phyloP scores from a whole-genome alignment of 2,888 invertebrate species.

The Tipula vernalis region DNA sequence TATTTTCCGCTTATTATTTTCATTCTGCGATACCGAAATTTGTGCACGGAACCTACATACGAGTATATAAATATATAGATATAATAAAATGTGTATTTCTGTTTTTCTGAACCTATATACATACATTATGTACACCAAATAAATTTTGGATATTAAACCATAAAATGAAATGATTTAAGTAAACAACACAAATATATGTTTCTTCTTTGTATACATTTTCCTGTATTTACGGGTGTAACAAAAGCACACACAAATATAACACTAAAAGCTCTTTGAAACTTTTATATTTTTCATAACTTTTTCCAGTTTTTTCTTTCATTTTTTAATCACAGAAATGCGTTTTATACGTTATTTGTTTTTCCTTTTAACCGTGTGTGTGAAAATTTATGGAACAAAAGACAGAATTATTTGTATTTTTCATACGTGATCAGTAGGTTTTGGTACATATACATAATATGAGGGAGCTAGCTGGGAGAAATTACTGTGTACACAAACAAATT shows the following conservation, averaged over 20 bases:
- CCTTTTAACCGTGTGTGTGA: not conserved
- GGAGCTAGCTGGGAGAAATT: not conserved
- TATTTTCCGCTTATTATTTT: not conserved
- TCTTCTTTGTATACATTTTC: not conserved
- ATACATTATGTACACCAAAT: not conserved
- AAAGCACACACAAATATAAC: not conserved
- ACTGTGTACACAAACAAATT: not conserved
- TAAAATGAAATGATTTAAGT: not conserved
- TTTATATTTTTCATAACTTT: conserved; percentile 1
- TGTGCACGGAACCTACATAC: not conserved
- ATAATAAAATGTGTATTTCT: not conserved
- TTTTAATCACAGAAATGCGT: not conserved
- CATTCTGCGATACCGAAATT: not conserved
- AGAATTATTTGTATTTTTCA: not conserved
- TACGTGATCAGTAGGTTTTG: not conserved
- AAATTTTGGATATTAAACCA: not conserved
- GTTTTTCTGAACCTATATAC: not conserved
- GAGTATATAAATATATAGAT: no score
- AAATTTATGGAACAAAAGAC: not conserved
- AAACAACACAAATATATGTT: not conserved
- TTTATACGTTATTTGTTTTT: not conserved
- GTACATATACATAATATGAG: not conserved
- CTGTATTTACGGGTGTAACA: not conserved
- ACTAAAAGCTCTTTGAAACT: not conserved
- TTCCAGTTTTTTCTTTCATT: not conserved